A percentile compares a stretch with the other conserved stretches of the same genome.
Conservation (phyloP, 2,113 vertebrate species). For the Caracal caracal region DNA sequence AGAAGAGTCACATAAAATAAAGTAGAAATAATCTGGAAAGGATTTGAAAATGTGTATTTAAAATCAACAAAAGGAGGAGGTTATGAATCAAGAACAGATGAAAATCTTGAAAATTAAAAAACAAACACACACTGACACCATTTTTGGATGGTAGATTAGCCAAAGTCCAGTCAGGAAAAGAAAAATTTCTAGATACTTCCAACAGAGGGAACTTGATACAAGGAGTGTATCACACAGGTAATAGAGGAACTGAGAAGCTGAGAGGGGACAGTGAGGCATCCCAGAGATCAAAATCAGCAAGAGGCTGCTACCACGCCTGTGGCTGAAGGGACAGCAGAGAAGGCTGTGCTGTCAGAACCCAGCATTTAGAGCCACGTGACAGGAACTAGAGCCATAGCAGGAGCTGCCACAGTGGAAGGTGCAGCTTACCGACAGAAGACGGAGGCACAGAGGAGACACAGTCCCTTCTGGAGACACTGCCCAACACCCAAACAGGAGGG, state of each 20-base stretch:
- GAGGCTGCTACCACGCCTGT: neutral
- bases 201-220: neutral
- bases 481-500: neutral
- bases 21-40: slow-evolving; percentile 25
- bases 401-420: neutral
- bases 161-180: neutral
- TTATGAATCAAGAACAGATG: slow-evolving; percentile 49
- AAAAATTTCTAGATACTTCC: neutral
- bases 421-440: neutral
- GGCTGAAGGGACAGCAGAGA: neutral
- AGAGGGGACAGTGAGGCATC: neutral
- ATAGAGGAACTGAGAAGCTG: neutral
- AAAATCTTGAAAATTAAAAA: slow-evolving; percentile 1
- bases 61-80: slow-evolving; percentile 57
- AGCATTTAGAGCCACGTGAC: neutral
- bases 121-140: neutral
- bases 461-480: neutral
- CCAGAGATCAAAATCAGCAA: neutral
- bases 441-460: neutral
- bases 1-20: slow-evolving; percentile 23
- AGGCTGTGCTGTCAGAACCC: neutral
- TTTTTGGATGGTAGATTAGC: slow-evolving; percentile 33
- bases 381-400: neutral
- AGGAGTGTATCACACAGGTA: neutral
- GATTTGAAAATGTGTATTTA: slow-evolving; percentile 47